Conservation (phyloP, 2,113 vertebrate genomes). For the Romanogobio albipinnatus region DNA sequence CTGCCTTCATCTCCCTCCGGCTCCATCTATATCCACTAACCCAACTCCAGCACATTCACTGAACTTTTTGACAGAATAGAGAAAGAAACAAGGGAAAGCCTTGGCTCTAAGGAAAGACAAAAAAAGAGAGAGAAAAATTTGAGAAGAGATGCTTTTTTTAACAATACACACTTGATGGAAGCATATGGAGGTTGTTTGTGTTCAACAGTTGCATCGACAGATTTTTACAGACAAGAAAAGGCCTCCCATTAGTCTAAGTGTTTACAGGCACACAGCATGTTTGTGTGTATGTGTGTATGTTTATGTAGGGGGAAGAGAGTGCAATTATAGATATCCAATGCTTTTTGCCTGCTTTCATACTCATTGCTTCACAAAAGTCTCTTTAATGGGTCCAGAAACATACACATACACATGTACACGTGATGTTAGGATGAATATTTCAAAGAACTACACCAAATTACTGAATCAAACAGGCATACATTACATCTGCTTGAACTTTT, state of each 20-base stretch:
- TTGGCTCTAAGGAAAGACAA: not conserved
- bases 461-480: not conserved
- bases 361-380: not conserved
- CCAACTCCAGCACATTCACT: slow-evolving; percentile 40
- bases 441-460: not conserved
- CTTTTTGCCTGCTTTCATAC: slow-evolving; percentile 1
- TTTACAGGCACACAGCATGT: slow-evolving; percentile 29
- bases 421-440: slow-evolving; percentile 26
- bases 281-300: slow-evolving; percentile 33
- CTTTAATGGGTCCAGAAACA: slow-evolving; percentile 9
- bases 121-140: not conserved
- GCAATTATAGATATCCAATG: slow-evolving; percentile 27
- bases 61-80: slow-evolving; percentile 47
- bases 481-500: not conserved
- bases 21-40: slow-evolving; percentile 39
- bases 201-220: slow-evolving; percentile 51
- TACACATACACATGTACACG: not conserved
- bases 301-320: not conserved
- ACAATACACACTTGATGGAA: slow-evolving; percentile 24
- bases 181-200: slow-evolving; percentile 47
- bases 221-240: slow-evolving; percentile 47
- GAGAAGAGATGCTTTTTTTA: slow-evolving; percentile 37
- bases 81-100: slow-evolving; percentile 25
- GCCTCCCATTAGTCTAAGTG: slow-evolving; percentile 49
- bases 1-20: slow-evolving; percentile 44